A percentile compares a stretch with the other conserved stretches of the same genome.
phyloP scores from a whole-genome alignment of 1,140 invertebrate species.

The Periplaneta americana region DNA sequence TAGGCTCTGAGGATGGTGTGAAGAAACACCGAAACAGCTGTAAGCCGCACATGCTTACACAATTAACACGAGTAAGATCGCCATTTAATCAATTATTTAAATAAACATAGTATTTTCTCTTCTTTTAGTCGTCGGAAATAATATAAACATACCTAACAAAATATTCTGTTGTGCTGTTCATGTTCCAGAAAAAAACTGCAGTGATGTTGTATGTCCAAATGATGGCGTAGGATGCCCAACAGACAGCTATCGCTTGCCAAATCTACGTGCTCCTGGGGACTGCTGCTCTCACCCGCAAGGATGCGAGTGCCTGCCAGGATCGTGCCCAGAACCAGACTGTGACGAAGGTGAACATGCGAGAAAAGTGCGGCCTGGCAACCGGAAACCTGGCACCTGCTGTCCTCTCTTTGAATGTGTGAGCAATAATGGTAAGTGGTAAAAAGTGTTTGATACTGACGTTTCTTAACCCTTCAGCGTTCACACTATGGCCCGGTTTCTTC shows the following conservation, averaged over 20 bases:
- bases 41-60: no score
- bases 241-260: slow-evolving; percentile 30
- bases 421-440: not conserved
- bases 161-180: not conserved
- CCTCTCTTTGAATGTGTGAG: slow-evolving; percentile 28
- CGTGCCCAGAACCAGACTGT: slow-evolving; percentile 25
- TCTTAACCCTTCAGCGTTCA: no score
- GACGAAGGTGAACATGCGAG: slow-evolving; percentile 19
- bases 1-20: no score
- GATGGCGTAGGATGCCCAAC: slow-evolving; percentile 25
- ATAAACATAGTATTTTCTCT: no score
- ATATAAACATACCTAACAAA: not conserved
- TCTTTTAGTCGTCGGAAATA: not conserved
- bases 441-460: no score
- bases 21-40: no score
- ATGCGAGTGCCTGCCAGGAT: slow-evolving; percentile 28
- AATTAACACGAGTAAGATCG: no score
- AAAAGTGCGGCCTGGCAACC: slow-evolving; percentile 23
- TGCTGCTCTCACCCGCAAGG: slow-evolving; percentile 28
- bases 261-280: slow-evolving; percentile 20
- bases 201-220: slow-evolving; percentile 24
- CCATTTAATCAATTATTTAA: no score
- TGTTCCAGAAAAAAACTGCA: slow-evolving; percentile 30
- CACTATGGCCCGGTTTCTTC: no score
- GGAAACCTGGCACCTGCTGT: slow-evolving; percentile 33